A percentile compares a stretch with the other conserved stretches of the same genome.
These are phyloP conservation scores for Polyommatus icarus DNA, from an alignment of 2,888 invertebrate species.

Conservation along the genomic window DNA sequence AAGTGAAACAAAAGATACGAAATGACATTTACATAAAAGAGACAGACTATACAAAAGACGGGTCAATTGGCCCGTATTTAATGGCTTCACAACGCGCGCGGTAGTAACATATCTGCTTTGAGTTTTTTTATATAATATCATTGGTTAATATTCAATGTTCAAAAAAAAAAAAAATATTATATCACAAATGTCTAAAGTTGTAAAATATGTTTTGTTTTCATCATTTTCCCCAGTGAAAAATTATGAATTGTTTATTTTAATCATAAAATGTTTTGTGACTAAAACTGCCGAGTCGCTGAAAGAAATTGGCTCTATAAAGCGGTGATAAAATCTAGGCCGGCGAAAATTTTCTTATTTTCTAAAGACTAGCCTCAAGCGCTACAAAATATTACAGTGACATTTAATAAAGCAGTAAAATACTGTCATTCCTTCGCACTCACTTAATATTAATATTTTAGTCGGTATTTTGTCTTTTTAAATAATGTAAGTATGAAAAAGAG, in stretches of 20 bases:
- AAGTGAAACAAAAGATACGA: too few species aligned
- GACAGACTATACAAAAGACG: too few species aligned
- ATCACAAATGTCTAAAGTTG: too few species aligned
- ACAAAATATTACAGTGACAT: constrained; percentile 14
- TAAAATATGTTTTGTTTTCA: not conserved
- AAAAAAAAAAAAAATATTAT: too few species aligned
- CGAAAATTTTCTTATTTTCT: constrained; percentile 27
- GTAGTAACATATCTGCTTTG: too few species aligned
- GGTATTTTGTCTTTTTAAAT: not conserved
- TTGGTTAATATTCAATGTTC: not conserved
- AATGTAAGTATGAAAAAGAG: too few species aligned
- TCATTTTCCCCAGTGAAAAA: not conserved
- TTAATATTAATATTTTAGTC: not conserved
- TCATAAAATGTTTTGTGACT: constrained; percentile 12
- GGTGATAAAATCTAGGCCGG: constrained; percentile 29
- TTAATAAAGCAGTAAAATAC: constrained; percentile 4
- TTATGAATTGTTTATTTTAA: not conserved
- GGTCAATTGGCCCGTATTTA: too few species aligned
- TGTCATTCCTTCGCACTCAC: not conserved
- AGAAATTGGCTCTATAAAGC: constrained; percentile 24
- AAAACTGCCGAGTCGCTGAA: constrained; percentile 13
- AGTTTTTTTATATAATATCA: too few species aligned
- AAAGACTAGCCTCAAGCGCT: constrained; percentile 25
- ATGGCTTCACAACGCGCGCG: too few species aligned
- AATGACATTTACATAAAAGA: too few species aligned